phyloP scores from a whole-genome alignment of 2,888 invertebrate species.

The Dione vanillae region DNA sequence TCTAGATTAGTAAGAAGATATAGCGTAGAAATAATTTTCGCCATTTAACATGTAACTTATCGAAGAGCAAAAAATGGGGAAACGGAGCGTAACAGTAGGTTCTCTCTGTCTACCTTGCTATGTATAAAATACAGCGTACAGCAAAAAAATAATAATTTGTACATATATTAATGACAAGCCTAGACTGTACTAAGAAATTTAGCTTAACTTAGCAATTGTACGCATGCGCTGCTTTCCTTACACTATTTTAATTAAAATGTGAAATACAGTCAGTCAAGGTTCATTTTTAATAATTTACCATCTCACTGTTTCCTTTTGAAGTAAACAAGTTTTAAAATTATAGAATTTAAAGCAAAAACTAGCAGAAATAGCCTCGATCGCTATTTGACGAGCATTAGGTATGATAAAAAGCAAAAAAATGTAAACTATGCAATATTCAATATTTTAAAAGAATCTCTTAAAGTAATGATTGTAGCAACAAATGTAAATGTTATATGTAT shows the following conservation, averaged over 20 bases:
- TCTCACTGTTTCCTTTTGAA: conserved; percentile 23
- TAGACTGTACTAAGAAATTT: conserved; percentile 4
- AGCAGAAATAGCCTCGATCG: background rate
- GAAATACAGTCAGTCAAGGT: conserved; percentile 42
- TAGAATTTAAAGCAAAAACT: conserved; percentile 3
- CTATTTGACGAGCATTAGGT: background rate
- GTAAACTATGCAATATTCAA: background rate
- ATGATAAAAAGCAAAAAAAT: background rate
- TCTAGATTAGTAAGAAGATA: too few relatives aligned
- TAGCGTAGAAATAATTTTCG: too few relatives aligned
- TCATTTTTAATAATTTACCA: conserved; percentile 20
- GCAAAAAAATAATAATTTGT: background rate
- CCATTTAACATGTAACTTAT: too few relatives aligned
- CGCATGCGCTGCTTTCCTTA: conserved; percentile 30
- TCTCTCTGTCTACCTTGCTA: too few relatives aligned
- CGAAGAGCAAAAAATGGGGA: too few relatives aligned
- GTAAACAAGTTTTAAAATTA: background rate
- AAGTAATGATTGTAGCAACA: background rate
- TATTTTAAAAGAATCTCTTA: background rate
- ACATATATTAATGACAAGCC: background rate
- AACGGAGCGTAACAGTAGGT: too few relatives aligned
- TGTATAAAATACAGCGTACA: too few relatives aligned
- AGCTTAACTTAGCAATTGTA: conserved; percentile 2
- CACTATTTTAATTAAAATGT: conserved; percentile 46
- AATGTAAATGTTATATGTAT: background rate